A percentile compares a stretch with the other conserved stretches of the same genome.
phyloP scores from a whole-genome alignment of 2,797 vertebrate genomes.

The Sitta carolinensis region DNA sequence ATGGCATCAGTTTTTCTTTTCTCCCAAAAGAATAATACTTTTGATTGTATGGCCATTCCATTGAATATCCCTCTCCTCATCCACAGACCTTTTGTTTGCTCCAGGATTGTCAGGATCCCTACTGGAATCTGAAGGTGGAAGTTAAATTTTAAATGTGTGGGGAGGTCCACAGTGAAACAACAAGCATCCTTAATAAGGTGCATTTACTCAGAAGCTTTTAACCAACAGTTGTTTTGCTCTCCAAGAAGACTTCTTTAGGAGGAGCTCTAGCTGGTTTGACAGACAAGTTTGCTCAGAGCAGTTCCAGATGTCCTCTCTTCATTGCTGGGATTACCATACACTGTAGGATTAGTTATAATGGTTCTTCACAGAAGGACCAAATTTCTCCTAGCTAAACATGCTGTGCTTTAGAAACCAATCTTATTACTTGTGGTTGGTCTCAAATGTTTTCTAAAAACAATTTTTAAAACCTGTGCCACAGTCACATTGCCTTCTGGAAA shows the following conservation, averaged over 20 bases:
- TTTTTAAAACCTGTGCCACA: background rate
- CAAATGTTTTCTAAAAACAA: constrained; percentile 4
- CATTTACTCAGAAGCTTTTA: background rate
- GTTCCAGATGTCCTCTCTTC: background rate
- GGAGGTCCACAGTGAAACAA: background rate
- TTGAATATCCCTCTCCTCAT: constrained; percentile 75
- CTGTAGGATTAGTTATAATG: background rate
- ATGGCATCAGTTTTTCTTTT: constrained; percentile 59
- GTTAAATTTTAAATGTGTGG: background rate
- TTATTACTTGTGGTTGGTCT: constrained; percentile 11
- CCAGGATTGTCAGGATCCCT: background rate
- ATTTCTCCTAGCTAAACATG: background rate
- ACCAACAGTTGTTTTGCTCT: background rate
- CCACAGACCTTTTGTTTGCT: constrained; percentile 55
- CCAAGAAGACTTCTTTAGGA: background rate
- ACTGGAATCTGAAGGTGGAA: background rate
- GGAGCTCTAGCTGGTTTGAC: background rate
- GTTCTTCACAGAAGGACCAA: background rate
- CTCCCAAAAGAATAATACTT: constrained; percentile 45
- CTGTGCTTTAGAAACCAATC: background rate
- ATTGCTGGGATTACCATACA: background rate
- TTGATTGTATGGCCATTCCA: constrained; percentile 86
- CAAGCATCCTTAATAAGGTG: background rate
- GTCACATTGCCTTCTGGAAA: background rate
- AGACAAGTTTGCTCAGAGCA: background rate